Conservation (phyloP, 2,113 vertebrate genomes). For the Turdus rufiventris region DNA sequence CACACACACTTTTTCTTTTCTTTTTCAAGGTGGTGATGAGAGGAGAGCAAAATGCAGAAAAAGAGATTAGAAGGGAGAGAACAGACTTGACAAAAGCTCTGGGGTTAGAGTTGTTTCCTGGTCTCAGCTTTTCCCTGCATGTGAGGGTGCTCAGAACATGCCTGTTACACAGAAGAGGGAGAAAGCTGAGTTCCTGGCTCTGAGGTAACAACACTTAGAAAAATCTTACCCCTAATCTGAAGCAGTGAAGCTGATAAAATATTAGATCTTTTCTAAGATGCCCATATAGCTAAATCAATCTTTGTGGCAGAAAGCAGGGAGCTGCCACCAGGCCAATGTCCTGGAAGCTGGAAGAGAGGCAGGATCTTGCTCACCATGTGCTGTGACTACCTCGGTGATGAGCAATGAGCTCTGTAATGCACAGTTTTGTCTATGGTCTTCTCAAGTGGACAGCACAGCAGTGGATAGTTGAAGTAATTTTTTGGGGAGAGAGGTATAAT, state of each 20-base stretch:
- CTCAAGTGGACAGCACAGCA: not conserved
- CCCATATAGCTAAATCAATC: not conserved
- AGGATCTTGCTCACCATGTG: not conserved
- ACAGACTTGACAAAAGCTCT: fast-evolving
- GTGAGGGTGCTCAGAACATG: fast-evolving
- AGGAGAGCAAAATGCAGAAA: not conserved
- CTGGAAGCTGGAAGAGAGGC: not conserved
- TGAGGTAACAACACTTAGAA: not conserved
- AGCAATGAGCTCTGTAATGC: not conserved
- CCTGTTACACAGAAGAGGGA: not conserved
- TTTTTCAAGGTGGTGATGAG: not conserved
- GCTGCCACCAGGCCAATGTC: not conserved
- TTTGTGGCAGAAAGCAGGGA: not conserved
- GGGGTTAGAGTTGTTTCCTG: not conserved
- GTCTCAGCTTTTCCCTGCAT: not conserved
- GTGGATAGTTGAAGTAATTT: not conserved
- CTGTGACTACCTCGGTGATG: not conserved
- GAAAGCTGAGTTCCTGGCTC: not conserved
- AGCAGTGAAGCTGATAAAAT: not conserved
- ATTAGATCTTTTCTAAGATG: not conserved
- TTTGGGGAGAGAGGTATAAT: not conserved
- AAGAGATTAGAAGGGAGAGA: not conserved
- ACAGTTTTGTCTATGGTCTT: not conserved
- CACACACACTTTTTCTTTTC: fast-evolving
- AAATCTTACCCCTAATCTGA: not conserved